Evolutionary conservation across 2,113 vertebrate species (phyloP).

Genomic region (Bubo scandiacus): DNA sequence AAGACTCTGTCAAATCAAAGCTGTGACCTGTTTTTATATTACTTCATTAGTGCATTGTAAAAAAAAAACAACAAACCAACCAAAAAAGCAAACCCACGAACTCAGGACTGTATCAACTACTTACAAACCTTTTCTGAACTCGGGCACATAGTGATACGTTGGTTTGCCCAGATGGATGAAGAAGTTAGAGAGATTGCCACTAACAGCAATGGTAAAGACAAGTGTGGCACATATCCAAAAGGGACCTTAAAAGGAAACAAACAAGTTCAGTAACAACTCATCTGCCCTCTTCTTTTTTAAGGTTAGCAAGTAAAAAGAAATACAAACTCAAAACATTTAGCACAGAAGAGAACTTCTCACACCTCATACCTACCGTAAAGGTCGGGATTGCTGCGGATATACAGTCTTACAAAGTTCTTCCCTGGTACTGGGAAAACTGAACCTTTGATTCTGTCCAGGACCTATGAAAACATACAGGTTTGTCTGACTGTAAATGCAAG

Average conservation of each 20-base stretch:
- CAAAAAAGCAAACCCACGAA: background rate
- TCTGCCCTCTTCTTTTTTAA: background rate
- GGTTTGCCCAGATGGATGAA: constrained; percentile 80
- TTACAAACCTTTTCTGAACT: constrained; percentile 92
- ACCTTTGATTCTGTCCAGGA: constrained; percentile 92
- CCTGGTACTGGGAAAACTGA: constrained; percentile 90
- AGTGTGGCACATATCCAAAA: constrained; percentile 98
- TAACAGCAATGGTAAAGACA: constrained; percentile 93
- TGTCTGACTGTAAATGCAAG: background rate
- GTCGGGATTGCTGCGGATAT: constrained; percentile 92
- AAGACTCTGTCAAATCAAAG: background rate
- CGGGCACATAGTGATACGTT: constrained; percentile 86
- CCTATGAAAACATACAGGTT: constrained; percentile 69
- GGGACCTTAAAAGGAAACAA: constrained; percentile 80
- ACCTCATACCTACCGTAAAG: constrained; percentile 85
- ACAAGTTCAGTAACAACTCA: background rate
- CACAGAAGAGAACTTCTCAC: background rate
- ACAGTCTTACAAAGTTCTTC: constrained; percentile 91
- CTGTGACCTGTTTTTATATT: background rate
- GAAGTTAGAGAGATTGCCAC: constrained; percentile 95
- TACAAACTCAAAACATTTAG: background rate
- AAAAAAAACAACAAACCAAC: background rate
- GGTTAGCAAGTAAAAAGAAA: background rate
- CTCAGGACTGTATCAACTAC: background rate
- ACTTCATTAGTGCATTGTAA: background rate